Evolutionary conservation across 2,113 vertebrate genomes (phyloP).

Genomic region (Tragelaphus scriptus): DNA sequence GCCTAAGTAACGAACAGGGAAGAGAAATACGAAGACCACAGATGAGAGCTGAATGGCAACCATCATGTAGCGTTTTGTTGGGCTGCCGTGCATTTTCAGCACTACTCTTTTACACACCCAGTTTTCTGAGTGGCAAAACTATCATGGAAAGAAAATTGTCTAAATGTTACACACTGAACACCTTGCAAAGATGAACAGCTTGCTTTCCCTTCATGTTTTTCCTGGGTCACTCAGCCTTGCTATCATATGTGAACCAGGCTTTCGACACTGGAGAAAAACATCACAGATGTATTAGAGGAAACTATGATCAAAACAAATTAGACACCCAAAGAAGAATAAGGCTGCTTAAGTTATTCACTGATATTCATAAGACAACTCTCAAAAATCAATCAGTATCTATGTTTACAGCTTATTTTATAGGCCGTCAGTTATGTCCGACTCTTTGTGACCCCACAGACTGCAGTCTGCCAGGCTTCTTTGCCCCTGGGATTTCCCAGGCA

Average conservation of each 20-base stretch:
- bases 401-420: background rate
- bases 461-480: background rate
- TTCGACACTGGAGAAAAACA: background rate
- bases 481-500: background rate
- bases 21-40: background rate
- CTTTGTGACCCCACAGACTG: background rate
- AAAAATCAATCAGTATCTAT: background rate
- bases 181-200: background rate
- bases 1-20: background rate
- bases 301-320: background rate
- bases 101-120: background rate
- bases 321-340: background rate
- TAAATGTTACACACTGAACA: background rate
- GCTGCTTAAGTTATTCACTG: background rate
- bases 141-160: background rate
- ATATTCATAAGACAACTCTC: background rate
- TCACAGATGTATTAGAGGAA: background rate
- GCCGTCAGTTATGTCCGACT: background rate
- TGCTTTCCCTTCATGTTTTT: background rate
- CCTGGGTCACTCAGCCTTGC: background rate
- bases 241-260: too few relatives aligned
- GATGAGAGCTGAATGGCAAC: background rate
- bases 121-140: background rate
- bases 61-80: background rate
- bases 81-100: background rate